These are phyloP conservation scores for Pseudanteris insignis DNA, from an alignment of 2,888 invertebrate species.

Conservation along the genomic window DNA sequence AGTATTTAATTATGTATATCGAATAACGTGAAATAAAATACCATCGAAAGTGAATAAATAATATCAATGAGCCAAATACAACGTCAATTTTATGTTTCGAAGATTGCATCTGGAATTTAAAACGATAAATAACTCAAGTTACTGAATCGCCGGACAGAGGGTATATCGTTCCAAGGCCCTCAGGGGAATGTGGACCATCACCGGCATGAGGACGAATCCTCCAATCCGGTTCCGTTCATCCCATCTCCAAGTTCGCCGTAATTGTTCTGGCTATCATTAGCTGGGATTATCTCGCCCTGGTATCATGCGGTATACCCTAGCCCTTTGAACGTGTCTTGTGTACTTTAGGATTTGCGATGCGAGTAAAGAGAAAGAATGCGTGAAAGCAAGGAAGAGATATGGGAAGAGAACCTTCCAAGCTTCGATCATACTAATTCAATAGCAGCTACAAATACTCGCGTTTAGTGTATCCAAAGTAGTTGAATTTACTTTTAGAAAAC, in stretches of 20 bases:
- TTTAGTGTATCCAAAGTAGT: too few species aligned
- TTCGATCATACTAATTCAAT: constrained; percentile 24
- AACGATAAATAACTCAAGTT: constrained; percentile 46
- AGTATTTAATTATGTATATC: too few species aligned
- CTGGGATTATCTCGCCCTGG: constrained; percentile 58
- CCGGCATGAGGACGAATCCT: constrained; percentile 49
- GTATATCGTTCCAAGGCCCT: constrained; percentile 40
- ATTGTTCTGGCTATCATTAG: constrained; percentile 60
- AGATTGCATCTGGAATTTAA: constrained; percentile 44
- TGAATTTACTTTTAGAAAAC: too few species aligned
- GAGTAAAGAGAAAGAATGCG: constrained; percentile 49
- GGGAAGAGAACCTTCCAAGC: constrained; percentile 6
- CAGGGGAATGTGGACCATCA: constrained; percentile 43
- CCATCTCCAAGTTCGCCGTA: constrained; percentile 51
- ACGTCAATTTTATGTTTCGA: constrained; percentile 20
- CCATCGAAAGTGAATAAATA: constrained; percentile 10
- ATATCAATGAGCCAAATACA: constrained; percentile 32
- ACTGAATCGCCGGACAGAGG: constrained; percentile 42
- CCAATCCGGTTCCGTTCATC: constrained; percentile 48
- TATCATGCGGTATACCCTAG: constrained; percentile 48
- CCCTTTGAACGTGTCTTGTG: constrained; percentile 49
- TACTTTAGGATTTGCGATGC: constrained; percentile 50
- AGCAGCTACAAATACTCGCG: constrained; percentile 16
- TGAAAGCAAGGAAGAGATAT: constrained; percentile 3
- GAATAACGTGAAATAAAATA: too few species aligned